phyloP scores from a whole-genome alignment of 2,797 vertebrate genomes.

The Lepus oiostolus region DNA sequence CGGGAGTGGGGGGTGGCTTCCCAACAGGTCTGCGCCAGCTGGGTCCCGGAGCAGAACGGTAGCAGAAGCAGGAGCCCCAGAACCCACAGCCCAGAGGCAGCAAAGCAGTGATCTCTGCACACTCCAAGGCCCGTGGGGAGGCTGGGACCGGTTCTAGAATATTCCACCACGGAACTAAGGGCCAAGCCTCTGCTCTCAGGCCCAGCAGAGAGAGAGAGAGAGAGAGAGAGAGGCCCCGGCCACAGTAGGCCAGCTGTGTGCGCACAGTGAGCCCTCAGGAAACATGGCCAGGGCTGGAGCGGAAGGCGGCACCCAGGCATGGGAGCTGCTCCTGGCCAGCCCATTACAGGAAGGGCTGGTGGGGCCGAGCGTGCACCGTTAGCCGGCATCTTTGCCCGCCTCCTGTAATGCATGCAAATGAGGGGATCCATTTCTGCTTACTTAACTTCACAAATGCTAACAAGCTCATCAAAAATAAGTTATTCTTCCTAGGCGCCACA shows the following conservation, averaged over 20 bases:
- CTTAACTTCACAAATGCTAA: constrained; percentile 89
- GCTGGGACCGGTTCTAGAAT: not conserved
- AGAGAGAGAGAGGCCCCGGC: not conserved
- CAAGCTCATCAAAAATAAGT: constrained; percentile 87
- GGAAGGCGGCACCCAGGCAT: not conserved
- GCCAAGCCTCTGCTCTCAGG: not conserved
- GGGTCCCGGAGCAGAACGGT: no score
- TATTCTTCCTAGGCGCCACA: constrained; percentile 84
- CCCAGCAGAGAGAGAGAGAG: not conserved
- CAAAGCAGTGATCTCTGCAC: not conserved
- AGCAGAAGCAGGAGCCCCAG: not conserved
- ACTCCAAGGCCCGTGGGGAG: not conserved
- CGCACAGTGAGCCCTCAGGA: not conserved
- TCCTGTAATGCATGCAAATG: constrained; percentile 85
- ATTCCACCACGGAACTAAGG: not conserved
- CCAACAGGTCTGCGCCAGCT: not conserved
- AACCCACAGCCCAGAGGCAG: not conserved
- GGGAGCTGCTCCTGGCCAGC: not conserved
- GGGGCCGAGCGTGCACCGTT: no score
- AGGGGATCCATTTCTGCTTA: constrained; percentile 88
- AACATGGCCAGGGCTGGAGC: not conserved
- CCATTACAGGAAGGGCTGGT: no score
- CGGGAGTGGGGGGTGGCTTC: not conserved
- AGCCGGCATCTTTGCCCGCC: no score
- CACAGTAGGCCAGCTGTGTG: rapidly evolving